Evolutionary conservation across 2,888 invertebrate species (phyloP).

Genomic region (Camponotus fellah): DNA sequence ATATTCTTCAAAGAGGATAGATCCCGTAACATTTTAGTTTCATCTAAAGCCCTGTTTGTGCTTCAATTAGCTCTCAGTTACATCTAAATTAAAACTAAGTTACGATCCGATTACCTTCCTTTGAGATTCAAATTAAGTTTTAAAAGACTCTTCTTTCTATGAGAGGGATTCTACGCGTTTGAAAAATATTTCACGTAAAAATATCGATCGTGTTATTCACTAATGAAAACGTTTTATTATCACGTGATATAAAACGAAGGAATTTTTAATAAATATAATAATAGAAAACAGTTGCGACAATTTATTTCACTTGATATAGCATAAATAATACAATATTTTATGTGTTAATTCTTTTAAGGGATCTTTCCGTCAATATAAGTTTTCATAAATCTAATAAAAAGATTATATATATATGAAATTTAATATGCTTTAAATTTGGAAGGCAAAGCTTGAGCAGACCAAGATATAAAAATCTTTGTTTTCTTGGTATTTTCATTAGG

Average conservation of each 20-base stretch:
- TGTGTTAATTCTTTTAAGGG: too few relatives aligned
- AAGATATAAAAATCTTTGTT: too few relatives aligned
- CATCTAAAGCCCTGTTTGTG: neutral
- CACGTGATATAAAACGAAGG: neutral
- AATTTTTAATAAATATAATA: neutral
- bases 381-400: too few relatives aligned
- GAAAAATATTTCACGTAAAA: neutral
- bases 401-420: too few relatives aligned
- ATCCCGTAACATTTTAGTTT: neutral
- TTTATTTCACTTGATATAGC: neutral
- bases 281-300: neutral
- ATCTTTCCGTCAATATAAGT: too few relatives aligned
- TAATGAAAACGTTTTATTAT: neutral
- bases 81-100: slow-evolving; percentile 14
- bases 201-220: neutral
- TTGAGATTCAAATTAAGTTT: neutral
- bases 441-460: too few relatives aligned
- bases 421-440: too few relatives aligned
- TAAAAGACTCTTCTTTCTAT: neutral
- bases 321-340: too few relatives aligned
- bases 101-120: slow-evolving; percentile 1
- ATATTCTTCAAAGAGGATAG: neutral
- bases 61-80: slow-evolving; percentile 26
- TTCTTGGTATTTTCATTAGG: too few relatives aligned
- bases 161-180: neutral